Percentiles rank a stretch among this genome's conserved stretches.
phyloP scores from a whole-genome alignment of 2,888 invertebrate genomes.

The Callyntrura guangdongensis region DNA sequence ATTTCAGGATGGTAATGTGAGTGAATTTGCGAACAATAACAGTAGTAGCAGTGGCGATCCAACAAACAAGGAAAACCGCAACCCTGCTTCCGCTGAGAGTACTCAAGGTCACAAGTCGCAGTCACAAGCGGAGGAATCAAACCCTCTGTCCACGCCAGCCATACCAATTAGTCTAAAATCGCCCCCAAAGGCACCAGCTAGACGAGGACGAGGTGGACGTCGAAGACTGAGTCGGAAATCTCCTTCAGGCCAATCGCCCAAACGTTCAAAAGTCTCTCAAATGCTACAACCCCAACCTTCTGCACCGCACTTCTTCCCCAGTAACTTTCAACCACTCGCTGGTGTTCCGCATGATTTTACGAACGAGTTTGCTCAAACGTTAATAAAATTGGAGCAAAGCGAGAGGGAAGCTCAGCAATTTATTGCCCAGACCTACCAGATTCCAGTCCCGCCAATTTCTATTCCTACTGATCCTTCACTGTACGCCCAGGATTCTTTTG shows the following conservation, averaged over 20 bases:
- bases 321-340: constrained; percentile 3
- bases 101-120: background rate
- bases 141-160: constrained; percentile 18
- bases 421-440: constrained; percentile 41
- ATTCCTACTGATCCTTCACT: background rate
- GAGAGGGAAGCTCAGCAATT: constrained; percentile 50
- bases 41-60: background rate
- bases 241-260: background rate
- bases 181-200: constrained; percentile 53
- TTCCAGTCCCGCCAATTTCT: background rate
- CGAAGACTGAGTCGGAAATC: constrained; percentile 63
- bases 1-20: constrained; percentile 69
- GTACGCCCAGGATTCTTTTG: constrained; percentile 35
- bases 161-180: constrained; percentile 36
- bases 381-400: constrained; percentile 59
- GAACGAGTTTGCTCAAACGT: background rate
- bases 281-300: background rate
- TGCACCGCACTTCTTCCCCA: constrained; percentile 16
- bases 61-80: constrained; percentile 13
- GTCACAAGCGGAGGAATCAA: background rate
- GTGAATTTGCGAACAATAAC: constrained; percentile 58
- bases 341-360: constrained; percentile 22
- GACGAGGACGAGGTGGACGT: constrained; percentile 71
- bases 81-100: background rate
- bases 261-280: background rate